Conservation (phyloP, 1,140 invertebrate genomes). For the Euborellia annulipes region DNA sequence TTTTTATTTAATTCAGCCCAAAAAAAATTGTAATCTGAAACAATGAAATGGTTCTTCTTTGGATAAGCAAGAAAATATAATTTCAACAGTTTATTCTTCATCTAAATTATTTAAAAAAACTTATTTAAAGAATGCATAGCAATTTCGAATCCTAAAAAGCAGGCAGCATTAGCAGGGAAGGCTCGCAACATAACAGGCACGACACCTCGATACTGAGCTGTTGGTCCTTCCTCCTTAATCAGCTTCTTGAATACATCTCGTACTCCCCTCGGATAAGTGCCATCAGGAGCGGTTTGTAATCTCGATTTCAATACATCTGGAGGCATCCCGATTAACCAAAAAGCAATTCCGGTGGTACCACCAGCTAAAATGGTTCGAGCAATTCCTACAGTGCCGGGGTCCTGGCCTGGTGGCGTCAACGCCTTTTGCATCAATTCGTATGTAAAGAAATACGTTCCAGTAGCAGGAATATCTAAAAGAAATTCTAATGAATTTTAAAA, state of each 20-base stretch:
- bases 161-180: slow-evolving; percentile 89
- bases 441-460: slow-evolving; percentile 48
- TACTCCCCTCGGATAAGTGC: slow-evolving; percentile 76
- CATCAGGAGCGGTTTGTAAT: slow-evolving; percentile 66
- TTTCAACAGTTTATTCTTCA: too few species aligned
- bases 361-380: slow-evolving; percentile 43
- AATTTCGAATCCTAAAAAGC: slow-evolving; percentile 72
- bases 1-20: too few species aligned
- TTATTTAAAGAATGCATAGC: slow-evolving; percentile 38
- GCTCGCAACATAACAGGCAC: slow-evolving; percentile 77
- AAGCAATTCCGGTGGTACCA: slow-evolving; percentile 48
- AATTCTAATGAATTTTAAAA: too few species aligned
- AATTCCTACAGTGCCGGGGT: slow-evolving; percentile 29
- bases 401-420: slow-evolving; percentile 31
- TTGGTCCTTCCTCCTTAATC: slow-evolving; percentile 63
- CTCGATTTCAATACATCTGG: slow-evolving; percentile 53
- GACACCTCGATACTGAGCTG: slow-evolving; percentile 67
- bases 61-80: too few species aligned
- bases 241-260: slow-evolving; percentile 66
- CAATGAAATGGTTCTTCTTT: too few species aligned
- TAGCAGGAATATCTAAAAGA: slow-evolving; percentile 51
- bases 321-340: slow-evolving; percentile 50
- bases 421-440: slow-evolving; percentile 45
- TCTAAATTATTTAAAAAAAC: too few species aligned
- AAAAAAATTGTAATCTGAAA: too few species aligned